Conservation (phyloP, 2,888 invertebrate genomes). For the Nephrocerus scutellatus region DNA sequence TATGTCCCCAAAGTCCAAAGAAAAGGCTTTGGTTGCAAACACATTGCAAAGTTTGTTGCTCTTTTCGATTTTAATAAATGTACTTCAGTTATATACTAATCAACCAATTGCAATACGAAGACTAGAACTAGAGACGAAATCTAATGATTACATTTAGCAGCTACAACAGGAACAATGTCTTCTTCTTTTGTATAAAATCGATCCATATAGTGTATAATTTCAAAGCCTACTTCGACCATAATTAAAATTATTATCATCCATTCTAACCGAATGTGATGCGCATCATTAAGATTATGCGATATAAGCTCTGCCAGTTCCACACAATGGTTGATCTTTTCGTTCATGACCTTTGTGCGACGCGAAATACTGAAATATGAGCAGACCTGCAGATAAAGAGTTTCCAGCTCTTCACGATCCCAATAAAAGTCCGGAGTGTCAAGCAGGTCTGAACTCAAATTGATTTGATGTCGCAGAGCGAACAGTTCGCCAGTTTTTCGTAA, state of each 20-base stretch:
- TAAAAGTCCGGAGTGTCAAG: constrained; percentile 96
- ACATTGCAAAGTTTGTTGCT: too few species aligned
- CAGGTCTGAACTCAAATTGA: constrained; percentile 90
- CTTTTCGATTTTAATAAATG: too few species aligned
- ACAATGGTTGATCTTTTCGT: constrained; percentile 92
- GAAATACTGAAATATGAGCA: constrained; percentile 78
- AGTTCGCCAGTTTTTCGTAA: constrained; percentile 78
- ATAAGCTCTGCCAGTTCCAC: constrained; percentile 85
- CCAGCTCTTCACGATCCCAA: constrained; percentile 91
- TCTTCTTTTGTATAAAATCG: constrained; percentile 46
- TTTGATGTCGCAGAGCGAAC: constrained; percentile 78
- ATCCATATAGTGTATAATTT: constrained; percentile 69
- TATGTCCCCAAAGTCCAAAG: too few species aligned
- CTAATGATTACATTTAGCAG: too few species aligned
- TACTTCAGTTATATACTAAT: too few species aligned
- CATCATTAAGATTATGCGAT: constrained; percentile 82
- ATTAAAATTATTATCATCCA: constrained; percentile 97
- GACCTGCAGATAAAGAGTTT: constrained; percentile 73
- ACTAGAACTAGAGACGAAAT: too few species aligned
- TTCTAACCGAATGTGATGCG: constrained; percentile 87
- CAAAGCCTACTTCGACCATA: constrained; percentile 88
- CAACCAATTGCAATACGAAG: too few species aligned
- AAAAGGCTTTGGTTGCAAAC: too few species aligned
- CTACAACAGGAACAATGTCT: neutral
- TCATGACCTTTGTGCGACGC: constrained; percentile 87